A percentile compares a stretch with the other conserved stretches of the same genome.
phyloP scores from a whole-genome alignment of 2,888 invertebrate genomes.

The Scaptomyza parva region DNA sequence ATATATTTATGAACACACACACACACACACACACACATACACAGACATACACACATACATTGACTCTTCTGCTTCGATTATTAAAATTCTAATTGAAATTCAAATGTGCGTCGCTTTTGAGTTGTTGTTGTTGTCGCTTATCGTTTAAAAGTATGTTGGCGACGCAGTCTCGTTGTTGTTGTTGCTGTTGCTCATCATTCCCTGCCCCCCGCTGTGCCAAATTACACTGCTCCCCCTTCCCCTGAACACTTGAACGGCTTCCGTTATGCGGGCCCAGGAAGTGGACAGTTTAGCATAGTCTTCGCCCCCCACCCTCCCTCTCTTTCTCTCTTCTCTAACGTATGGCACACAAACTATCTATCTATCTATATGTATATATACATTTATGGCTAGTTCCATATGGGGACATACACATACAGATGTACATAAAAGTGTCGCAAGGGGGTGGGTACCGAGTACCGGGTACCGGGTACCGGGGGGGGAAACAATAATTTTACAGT shows the following conservation, averaged over 20 bases:
- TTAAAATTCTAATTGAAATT: conserved; percentile 82
- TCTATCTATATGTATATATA: conserved; percentile 28
- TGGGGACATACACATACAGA: not conserved
- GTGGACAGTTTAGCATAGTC: conserved; percentile 74
- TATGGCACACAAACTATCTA: conserved; percentile 12
- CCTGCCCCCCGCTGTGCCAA: conserved; percentile 6
- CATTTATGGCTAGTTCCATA: conserved; percentile 29
- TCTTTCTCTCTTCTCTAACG: conserved; percentile 1
- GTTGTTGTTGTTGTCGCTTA: conserved; percentile 50
- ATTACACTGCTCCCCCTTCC: conserved; percentile 1
- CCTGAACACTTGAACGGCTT: conserved; percentile 47
- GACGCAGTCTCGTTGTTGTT: conserved; percentile 13
- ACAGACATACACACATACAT: not conserved
- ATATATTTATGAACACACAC: conserved; percentile 43
- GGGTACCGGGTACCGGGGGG: no score
- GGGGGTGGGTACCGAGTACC: no score
- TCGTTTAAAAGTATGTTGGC: conserved; percentile 44
- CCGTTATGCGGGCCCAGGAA: conserved; percentile 79
- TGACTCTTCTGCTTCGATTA: conserved; percentile 62
- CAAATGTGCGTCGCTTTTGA: conserved; percentile 68
- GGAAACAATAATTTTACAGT: not conserved
- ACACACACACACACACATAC: conserved; percentile 8
- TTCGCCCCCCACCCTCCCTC: not conserved
- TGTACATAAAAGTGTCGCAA: no score
- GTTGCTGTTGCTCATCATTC: conserved; percentile 30